Conservation (phyloP, 2,797 vertebrate genomes). For the Takifugu rubripes region DNA sequence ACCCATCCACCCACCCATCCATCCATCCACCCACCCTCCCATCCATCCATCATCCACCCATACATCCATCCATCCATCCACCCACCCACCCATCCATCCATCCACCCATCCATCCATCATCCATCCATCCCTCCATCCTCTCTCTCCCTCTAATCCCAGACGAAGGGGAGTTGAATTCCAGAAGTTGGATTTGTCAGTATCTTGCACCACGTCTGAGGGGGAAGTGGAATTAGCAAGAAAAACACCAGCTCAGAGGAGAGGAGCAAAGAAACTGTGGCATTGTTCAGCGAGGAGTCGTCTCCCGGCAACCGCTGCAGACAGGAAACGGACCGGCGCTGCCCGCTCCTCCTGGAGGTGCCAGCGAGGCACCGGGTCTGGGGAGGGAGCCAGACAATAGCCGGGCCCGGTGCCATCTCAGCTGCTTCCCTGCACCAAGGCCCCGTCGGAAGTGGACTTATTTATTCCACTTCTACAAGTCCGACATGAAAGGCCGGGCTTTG, state of each 20-base stretch:
- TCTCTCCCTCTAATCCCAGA: conserved; percentile 77
- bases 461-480: conserved; percentile 56
- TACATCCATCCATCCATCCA: no score
- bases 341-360: conserved; percentile 42
- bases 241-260: conserved; percentile 60
- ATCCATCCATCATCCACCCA: no score
- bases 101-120: no score
- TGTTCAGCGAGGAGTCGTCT: conserved; percentile 36
- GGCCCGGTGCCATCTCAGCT: conserved; percentile 67
- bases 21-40: no score
- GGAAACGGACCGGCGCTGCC: conserved; percentile 11
- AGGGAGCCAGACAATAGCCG: conserved; percentile 63
- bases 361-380: conserved; percentile 50
- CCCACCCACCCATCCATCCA: no score
- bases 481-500: conserved; percentile 61
- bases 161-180: conserved; percentile 75
- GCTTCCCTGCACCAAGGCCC: conserved; percentile 62
- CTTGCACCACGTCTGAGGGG: conserved; percentile 72
- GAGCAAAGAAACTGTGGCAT: conserved; percentile 37
- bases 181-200: conserved; percentile 75
- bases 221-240: conserved; percentile 73
- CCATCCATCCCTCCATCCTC: conserved; percentile 52
- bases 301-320: no score
- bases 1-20: no score
- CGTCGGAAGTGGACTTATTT: conserved; percentile 62